Evolutionary conservation across 2,797 vertebrate genomes (phyloP).

Genomic region (Gadopsis marmoratus): DNA sequence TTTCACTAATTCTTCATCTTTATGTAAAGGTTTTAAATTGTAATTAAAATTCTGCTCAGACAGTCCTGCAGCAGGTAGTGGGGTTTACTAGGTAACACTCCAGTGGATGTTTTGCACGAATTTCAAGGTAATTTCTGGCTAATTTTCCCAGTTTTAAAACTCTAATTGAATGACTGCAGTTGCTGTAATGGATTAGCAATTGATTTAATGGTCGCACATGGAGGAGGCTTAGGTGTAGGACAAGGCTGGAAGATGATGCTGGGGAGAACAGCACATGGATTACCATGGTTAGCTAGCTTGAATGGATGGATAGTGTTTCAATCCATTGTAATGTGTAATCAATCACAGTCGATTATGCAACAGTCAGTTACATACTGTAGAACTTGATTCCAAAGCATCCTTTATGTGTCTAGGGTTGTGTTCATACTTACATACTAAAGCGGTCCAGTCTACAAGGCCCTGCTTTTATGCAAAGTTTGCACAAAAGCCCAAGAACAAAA

Average conservation of each 20-base stretch:
- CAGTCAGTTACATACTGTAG: slow-evolving; percentile 6
- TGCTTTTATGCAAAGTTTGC: background rate
- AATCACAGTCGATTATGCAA: slow-evolving; percentile 9
- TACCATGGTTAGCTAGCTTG: background rate
- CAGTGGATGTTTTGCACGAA: background rate
- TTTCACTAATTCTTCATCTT: background rate
- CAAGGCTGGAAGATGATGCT: background rate
- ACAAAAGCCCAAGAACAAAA: background rate
- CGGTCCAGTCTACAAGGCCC: background rate
- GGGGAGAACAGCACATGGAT: background rate
- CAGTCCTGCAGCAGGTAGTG: background rate
- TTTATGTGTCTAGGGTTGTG: background rate
- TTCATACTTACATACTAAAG: slow-evolving; percentile 11
- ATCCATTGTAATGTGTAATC: slow-evolving; percentile 25
- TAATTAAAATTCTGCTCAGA: background rate
- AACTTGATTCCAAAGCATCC: background rate
- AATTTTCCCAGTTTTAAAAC: slow-evolving; percentile 3
- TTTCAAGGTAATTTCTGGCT: slow-evolving; percentile 10
- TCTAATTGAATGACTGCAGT: background rate
- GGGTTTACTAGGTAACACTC: background rate
- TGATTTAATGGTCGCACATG: background rate
- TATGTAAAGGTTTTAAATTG: background rate
- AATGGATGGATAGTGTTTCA: slow-evolving; percentile 26
- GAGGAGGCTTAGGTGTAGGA: background rate
- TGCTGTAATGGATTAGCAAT: slow-evolving; percentile 14